A percentile compares a stretch with the other conserved stretches of the same genome.
These are phyloP conservation scores for Tryphoninae sp. DNA, from an alignment of 2,888 invertebrate species.

Conservation along the genomic window DNA sequence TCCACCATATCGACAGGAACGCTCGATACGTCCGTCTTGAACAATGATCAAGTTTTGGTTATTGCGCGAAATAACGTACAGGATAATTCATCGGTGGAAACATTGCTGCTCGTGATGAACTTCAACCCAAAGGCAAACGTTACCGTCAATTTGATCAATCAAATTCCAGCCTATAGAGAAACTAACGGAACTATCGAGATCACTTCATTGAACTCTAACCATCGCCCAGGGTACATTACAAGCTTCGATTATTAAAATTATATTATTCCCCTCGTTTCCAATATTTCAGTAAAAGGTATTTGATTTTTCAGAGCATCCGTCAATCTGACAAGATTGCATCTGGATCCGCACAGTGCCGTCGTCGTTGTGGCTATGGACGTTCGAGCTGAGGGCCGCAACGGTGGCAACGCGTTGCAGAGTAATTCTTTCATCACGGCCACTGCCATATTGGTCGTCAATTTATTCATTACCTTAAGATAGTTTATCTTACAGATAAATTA, in stretches of 20 bases:
- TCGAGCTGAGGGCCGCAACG: background rate
- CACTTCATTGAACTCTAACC: constrained; percentile 82
- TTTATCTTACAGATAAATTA: constrained; percentile 24
- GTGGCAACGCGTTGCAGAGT: background rate
- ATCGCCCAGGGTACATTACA: constrained; percentile 81
- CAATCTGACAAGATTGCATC: background rate
- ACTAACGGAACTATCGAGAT: constrained; percentile 81
- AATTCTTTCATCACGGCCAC: constrained; percentile 34
- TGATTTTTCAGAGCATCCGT: background rate
- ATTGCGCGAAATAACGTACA: constrained; percentile 58
- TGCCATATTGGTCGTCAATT: constrained; percentile 16
- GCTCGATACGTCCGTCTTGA: constrained; percentile 83
- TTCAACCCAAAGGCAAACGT: constrained; percentile 82
- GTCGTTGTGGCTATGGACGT: background rate
- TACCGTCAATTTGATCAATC: constrained; percentile 83
- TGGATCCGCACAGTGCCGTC: background rate
- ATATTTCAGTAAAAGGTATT: constrained; percentile 43
- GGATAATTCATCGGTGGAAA: too few relatives aligned
- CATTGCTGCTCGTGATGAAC: constrained; percentile 71
- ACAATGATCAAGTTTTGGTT: constrained; percentile 76
- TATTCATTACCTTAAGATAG: constrained; percentile 49
- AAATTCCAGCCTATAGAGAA: constrained; percentile 80
- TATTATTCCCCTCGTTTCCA: constrained; percentile 55
- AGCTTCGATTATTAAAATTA: constrained; percentile 64
- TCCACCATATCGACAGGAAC: constrained; percentile 82